phyloP scores from a whole-genome alignment of 2,113 vertebrate species.

The Leucoraja erinaceus region DNA sequence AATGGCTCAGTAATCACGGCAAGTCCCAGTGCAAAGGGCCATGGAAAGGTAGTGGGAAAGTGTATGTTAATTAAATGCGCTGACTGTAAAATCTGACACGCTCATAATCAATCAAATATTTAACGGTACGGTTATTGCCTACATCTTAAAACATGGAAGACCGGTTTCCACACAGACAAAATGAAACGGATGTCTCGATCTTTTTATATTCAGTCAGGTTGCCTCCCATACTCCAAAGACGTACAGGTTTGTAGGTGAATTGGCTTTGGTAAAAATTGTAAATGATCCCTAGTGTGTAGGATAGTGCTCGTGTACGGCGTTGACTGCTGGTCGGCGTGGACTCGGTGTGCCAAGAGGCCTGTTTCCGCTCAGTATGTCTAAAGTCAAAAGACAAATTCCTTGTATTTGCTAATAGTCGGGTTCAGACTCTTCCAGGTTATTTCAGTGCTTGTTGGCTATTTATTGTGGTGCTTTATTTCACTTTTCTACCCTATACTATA shows the following conservation, averaged over 20 bases:
- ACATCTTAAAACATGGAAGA: background rate
- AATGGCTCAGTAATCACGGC: no score
- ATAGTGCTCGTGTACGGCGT: no score
- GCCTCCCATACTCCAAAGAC: no score
- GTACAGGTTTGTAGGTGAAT: no score
- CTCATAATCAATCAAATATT: background rate
- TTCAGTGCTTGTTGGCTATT: background rate
- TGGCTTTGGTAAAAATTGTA: no score
- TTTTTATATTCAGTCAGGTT: background rate
- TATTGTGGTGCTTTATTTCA: background rate
- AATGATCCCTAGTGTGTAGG: no score
- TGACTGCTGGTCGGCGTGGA: no score
- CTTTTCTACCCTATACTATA: background rate
- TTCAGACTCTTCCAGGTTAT: background rate
- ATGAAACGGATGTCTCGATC: background rate
- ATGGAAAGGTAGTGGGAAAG: background rate
- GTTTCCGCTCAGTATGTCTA: no score
- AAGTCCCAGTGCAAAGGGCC: no score
- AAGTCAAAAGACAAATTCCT: no score
- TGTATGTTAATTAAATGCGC: background rate
- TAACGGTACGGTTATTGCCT: background rate
- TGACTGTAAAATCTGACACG: background rate
- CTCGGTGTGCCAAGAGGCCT: no score
- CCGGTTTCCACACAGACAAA: background rate
- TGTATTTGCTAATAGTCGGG: background rate